Percentiles rank a stretch among this genome's conserved stretches.
Conservation (phyloP, 2,113 vertebrate species). For the Oryzias woworae region DNA sequence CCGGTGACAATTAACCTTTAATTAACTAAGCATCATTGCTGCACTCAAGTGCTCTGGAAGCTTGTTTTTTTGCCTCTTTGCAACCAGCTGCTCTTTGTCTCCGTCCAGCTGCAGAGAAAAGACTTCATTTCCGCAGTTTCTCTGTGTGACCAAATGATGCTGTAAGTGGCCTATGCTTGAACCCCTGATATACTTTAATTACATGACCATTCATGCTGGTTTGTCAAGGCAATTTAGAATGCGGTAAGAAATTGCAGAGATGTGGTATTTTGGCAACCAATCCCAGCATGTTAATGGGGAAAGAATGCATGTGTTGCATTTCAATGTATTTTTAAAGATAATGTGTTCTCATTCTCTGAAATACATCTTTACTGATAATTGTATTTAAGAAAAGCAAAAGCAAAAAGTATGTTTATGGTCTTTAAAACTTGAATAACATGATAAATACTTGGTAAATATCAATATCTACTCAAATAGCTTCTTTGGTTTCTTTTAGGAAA, state of each 20-base stretch:
- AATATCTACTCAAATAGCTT: background rate
- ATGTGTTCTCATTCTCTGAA: too few relatives aligned
- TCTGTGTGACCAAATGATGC: slow-evolving; percentile 46
- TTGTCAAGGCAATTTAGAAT: slow-evolving; percentile 8
- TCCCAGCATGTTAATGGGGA: background rate
- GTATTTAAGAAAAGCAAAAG: too few relatives aligned
- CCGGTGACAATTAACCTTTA: slow-evolving; percentile 62
- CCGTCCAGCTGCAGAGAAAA: slow-evolving; percentile 31
- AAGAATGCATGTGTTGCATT: background rate
- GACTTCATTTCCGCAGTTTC: slow-evolving; percentile 34
- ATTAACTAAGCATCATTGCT: slow-evolving; percentile 57
- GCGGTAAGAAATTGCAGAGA: slow-evolving; percentile 10
- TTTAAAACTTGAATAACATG: too few relatives aligned
- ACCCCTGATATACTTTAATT: slow-evolving; percentile 49
- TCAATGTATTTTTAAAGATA: too few relatives aligned
- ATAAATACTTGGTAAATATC: too few relatives aligned
- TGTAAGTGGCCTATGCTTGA: slow-evolving; percentile 48
- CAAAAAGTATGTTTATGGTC: too few relatives aligned
- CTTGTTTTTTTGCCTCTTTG: slow-evolving; percentile 52
- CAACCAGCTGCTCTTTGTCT: slow-evolving; percentile 59
- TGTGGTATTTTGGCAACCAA: slow-evolving; percentile 13
- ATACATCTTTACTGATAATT: too few relatives aligned
- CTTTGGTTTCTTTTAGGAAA: background rate
- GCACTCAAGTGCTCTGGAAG: slow-evolving; percentile 25
- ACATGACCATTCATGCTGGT: slow-evolving; percentile 27